These are phyloP conservation scores for Paraescarpia echinospica DNA, from an alignment of 1,140 invertebrate genomes.

Conservation along the genomic window DNA sequence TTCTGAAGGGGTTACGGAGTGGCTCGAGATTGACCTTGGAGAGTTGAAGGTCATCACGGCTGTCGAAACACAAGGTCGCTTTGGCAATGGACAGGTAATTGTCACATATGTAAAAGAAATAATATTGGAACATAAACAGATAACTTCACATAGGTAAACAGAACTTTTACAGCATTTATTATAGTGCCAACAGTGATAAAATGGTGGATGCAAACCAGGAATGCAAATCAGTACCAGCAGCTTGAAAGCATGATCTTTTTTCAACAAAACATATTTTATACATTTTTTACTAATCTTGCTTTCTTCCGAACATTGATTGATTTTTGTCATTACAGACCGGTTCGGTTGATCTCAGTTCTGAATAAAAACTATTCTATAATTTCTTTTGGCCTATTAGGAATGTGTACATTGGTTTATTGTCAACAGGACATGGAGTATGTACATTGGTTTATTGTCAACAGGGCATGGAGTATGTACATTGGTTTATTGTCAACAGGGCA, in stretches of 20 bases:
- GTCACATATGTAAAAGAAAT: neutral
- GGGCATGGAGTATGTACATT: slow-evolving; percentile 23
- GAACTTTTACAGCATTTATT: too few species aligned
- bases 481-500: too few species aligned
- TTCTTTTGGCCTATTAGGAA: too few species aligned
- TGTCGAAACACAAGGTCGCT: slow-evolving; percentile 86
- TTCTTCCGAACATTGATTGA: neutral
- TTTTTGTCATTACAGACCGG: neutral
- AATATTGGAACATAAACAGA: neutral
- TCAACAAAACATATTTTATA: neutral
- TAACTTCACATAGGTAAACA: neutral
- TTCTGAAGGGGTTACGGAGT: slow-evolving; percentile 80
- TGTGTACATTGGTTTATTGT: too few species aligned
- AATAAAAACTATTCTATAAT: neutral
- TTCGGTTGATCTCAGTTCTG: neutral
- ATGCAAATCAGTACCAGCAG: too few species aligned
- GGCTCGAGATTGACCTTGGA: slow-evolving; percentile 83
- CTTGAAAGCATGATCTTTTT: too few species aligned
- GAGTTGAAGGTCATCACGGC: slow-evolving; percentile 77
- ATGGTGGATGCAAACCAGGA: too few species aligned
- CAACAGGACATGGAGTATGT: too few species aligned
- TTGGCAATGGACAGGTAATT: slow-evolving; percentile 79
- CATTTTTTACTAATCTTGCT: neutral
- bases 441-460: neutral
- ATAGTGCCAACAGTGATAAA: too few species aligned